Conservation (phyloP, 1,140 invertebrate genomes). For the Cotesia glomerata region DNA sequence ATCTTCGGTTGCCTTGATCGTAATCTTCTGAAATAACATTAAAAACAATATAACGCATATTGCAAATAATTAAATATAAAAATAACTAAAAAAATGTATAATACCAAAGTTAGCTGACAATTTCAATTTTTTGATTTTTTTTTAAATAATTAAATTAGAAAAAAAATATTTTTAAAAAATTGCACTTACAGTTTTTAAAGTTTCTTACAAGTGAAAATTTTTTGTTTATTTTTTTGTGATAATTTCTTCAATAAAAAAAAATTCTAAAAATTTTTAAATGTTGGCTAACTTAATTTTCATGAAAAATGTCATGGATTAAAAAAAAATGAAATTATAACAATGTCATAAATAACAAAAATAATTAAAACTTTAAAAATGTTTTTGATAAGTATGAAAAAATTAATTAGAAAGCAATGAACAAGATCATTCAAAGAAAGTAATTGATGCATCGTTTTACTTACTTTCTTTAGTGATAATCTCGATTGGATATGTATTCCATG, state of each 20-base stretch:
- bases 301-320: too few species aligned
- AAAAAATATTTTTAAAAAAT: too few species aligned
- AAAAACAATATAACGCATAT: not conserved
- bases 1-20: not conserved
- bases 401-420: not conserved
- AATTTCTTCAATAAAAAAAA: too few species aligned
- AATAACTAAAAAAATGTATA: not conserved
- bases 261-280: too few species aligned
- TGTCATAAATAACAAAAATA: not conserved
- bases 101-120: too few species aligned
- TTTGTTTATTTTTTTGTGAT: too few species aligned
- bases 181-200: too few species aligned
- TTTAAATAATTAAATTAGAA: too few species aligned
- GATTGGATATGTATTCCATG: not conserved
- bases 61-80: not conserved
- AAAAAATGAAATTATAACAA: too few species aligned
- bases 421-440: constrained; percentile 1
- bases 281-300: too few species aligned
- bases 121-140: too few species aligned
- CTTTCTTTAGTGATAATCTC: constrained; percentile 3
- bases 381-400: not conserved
- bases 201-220: too few species aligned
- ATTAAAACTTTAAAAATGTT: not conserved
- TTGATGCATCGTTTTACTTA: not conserved
- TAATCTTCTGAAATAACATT: not conserved